Percentiles rank a stretch among this genome's conserved stretches.
Conservation (phyloP, 2,888 invertebrate genomes). For the Agrilus biguttatus region DNA sequence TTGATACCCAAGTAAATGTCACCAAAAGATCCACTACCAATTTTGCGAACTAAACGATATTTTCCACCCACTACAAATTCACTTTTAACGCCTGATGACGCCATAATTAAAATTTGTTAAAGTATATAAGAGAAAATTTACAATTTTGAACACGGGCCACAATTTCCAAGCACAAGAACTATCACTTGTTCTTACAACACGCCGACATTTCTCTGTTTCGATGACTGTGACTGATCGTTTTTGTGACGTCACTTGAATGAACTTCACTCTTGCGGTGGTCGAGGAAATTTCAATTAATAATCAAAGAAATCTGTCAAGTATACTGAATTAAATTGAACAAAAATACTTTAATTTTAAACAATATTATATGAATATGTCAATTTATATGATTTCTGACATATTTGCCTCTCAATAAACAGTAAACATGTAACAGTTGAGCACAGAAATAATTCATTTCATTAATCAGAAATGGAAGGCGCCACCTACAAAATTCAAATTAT, state of each 20-base stretch:
- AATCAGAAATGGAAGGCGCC: too few relatives aligned
- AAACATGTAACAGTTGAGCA: too few relatives aligned
- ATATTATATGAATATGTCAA: too few relatives aligned
- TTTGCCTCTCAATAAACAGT: too few relatives aligned
- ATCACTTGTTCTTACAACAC: conserved; percentile 37
- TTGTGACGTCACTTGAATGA: conserved; percentile 21
- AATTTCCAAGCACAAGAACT: conserved; percentile 30
- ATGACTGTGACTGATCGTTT: conserved; percentile 22
- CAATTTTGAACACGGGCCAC: conserved; percentile 30
- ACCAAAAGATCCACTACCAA: conserved; percentile 98
- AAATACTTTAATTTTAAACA: too few relatives aligned
- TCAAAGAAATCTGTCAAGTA: too few relatives aligned
- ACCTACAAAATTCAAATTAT: too few relatives aligned
- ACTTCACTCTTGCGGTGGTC: conserved; percentile 8
- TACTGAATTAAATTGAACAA: too few relatives aligned
- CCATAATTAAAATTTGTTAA: conserved; percentile 29
- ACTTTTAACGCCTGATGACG: conserved; percentile 34
- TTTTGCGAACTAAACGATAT: conserved; percentile 90
- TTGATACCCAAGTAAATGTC: conserved; percentile 96
- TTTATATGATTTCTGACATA: too few relatives aligned
- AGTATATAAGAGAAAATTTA: conserved; percentile 22
- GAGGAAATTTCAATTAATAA: too few relatives aligned
- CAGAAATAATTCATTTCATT: too few relatives aligned
- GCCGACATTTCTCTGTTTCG: conserved; percentile 39
- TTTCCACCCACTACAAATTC: conserved; percentile 82